Evolutionary conservation across 2,797 vertebrate species (phyloP), one percentile per base, ranked within the genome.

Genomic region (Sebastolobus alascanus): DNA sequence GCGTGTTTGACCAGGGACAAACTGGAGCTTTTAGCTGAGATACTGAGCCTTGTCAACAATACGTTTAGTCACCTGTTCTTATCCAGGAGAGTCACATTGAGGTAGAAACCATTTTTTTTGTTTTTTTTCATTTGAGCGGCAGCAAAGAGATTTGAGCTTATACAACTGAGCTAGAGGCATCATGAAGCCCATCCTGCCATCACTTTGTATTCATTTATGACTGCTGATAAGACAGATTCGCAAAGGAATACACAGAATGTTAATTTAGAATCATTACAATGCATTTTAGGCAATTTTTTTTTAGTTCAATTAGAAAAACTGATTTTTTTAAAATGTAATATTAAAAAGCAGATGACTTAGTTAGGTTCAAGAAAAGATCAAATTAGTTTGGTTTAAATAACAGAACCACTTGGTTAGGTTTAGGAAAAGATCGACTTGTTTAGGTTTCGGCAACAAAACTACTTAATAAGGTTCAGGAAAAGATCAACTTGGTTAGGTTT

Each of bases 1-100:
- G 33, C 31, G 50, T 90, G 83, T 93, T 93, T 92, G 89, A 90
- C 78, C 87, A 93, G 82, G 64, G 87, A 88, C 72, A 60, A 70
- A 76, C 40, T 37, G 68, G 43, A 18, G 20, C 79, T 83, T 89
- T 80, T 54, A 90, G 91, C 79, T 43, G 74, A 83, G 80, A 92
- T 83, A 78, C 71, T 8, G 77, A 76, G 72, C 71, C 46, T 55
- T 87, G 80, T 85, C 84, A 89, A 86, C 84, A 87, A 60, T 56
- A 58, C 38, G 18, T 82, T 88, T 68, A 68, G 84, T 85, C 89
- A 90, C 90, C 85, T 91, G 83, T 77, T 33, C 63, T 88, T 82
- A 86, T 86, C 87, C 68, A 43, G 38, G 33, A 67, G 82, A 79
- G 59, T 84, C 90, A 85, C 84, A 77, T 37, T 78, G 71, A 89